phyloP scores from a whole-genome alignment of 2,888 invertebrate species.

The Agriotes lineatus region DNA sequence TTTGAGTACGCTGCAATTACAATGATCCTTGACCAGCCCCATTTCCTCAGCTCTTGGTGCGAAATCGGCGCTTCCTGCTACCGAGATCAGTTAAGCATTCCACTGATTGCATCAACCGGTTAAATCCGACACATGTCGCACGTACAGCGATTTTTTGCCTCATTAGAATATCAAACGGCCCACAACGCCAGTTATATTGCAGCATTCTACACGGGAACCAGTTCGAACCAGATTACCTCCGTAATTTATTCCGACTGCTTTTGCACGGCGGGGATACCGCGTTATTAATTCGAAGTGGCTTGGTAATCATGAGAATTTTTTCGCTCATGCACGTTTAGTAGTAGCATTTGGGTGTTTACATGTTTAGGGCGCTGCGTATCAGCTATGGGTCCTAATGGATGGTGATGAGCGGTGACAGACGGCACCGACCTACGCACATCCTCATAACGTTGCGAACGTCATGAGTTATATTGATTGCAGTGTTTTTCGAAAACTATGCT shows the following conservation, averaged over 20 bases:
- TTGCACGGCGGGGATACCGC: not conserved
- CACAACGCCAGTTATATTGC: conserved; percentile 22
- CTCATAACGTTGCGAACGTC: not conserved
- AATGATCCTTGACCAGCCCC: not conserved
- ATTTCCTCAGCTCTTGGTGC: not conserved
- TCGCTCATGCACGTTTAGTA: not conserved
- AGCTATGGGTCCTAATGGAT: not conserved
- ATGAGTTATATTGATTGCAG: not conserved
- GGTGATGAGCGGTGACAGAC: not conserved
- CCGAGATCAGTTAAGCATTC: not conserved
- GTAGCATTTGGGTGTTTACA: not conserved
- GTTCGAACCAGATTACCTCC: conserved; percentile 24
- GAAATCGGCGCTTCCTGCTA: not conserved
- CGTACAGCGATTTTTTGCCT: conserved; percentile 17
- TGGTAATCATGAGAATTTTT: not conserved
- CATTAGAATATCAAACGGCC: conserved; percentile 26
- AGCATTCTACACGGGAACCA: conserved; percentile 9
- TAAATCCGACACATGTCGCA: not conserved
- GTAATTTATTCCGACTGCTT: conserved; percentile 22
- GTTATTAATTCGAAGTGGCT: not conserved
- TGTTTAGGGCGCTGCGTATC: not conserved
- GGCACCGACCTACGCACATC: conserved; percentile 7
- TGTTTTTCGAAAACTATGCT: not conserved
- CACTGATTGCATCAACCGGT: conserved; percentile 5
- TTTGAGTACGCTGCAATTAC: not conserved